These are phyloP conservation scores for Papilio gigon DNA, from an alignment of 2,888 invertebrate genomes.

Conservation along the genomic window DNA sequence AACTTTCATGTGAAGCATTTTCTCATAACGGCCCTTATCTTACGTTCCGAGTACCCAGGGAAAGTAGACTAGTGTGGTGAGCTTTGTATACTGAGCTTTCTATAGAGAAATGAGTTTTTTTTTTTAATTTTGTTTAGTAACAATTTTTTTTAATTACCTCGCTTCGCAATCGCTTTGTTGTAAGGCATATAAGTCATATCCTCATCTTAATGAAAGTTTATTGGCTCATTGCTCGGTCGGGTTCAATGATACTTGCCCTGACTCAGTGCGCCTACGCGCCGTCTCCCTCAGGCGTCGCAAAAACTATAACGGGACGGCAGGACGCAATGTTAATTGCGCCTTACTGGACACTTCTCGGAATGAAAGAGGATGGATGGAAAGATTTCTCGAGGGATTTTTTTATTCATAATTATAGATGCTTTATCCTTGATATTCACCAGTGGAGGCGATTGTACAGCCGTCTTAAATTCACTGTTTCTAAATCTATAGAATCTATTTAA, in stretches of 20 bases:
- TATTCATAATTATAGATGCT: background rate
- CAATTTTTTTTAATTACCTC: too few species aligned
- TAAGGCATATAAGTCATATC: constrained; percentile 4
- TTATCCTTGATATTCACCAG: background rate
- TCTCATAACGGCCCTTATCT: background rate
- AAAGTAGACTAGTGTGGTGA: constrained; percentile 17
- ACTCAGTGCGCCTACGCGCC: constrained; percentile 48
- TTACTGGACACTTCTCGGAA: constrained; percentile 31
- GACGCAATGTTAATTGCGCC: constrained; percentile 39
- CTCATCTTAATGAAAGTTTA: constrained; percentile 28
- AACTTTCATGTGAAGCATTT: constrained; percentile 5
- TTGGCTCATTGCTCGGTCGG: constrained; percentile 29
- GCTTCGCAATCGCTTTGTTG: background rate
- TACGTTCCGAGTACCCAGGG: constrained; percentile 12
- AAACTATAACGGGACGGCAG: constrained; percentile 37
- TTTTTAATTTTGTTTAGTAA: too few species aligned
- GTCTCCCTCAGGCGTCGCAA: constrained; percentile 42
- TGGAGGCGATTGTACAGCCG: background rate
- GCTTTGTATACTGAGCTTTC: constrained; percentile 10
- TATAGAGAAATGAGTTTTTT: constrained; percentile 11
- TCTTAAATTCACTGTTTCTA: background rate
- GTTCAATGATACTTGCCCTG: constrained; percentile 44
- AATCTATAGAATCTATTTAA: background rate
- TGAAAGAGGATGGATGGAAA: constrained; percentile 5
- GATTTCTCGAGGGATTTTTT: constrained; percentile 12